These are phyloP conservation scores for Lordiphosa stackelbergi DNA, from an alignment of 1,140 invertebrate genomes.

Conservation along the genomic window DNA sequence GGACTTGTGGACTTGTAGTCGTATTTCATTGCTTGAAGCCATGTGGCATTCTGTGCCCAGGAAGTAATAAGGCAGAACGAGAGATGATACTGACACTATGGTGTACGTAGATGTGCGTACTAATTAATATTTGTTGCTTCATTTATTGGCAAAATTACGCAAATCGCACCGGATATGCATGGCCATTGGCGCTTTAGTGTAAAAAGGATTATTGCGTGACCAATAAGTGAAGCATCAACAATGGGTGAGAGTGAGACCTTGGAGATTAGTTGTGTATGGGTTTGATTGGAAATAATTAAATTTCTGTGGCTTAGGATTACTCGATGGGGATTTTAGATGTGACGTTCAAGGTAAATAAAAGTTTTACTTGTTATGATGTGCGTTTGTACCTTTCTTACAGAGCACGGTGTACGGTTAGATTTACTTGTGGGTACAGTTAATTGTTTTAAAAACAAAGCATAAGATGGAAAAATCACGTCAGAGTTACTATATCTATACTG, in stretches of 20 bases:
- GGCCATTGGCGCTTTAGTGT: slow-evolving; percentile 13
- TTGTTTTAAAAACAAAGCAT: too few relatives aligned
- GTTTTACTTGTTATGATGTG: too few relatives aligned
- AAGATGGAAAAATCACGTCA: too few relatives aligned
- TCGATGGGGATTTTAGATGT: too few relatives aligned
- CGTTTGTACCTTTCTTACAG: too few relatives aligned
- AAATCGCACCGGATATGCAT: background rate
- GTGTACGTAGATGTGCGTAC: slow-evolving; percentile 11
- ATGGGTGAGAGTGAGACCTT: background rate
- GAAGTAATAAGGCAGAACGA: slow-evolving; percentile 17
- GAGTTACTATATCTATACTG: too few relatives aligned
- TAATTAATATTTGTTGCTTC: slow-evolving; percentile 66
- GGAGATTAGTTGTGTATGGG: background rate
- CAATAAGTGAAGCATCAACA: background rate
- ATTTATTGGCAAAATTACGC: slow-evolving; percentile 45
- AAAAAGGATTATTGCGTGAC: slow-evolving; percentile 27
- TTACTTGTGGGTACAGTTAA: too few relatives aligned
- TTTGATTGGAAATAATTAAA: too few relatives aligned
- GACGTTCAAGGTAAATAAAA: too few relatives aligned
- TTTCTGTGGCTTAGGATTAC: too few relatives aligned
- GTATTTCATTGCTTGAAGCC: slow-evolving; percentile 38
- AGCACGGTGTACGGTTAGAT: too few relatives aligned
- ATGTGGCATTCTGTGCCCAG: slow-evolving; percentile 28
- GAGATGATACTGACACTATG: slow-evolving; percentile 1
- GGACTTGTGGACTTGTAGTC: slow-evolving; percentile 1